phyloP scores from a whole-genome alignment of 2,888 invertebrate species.

The Stegana nigrithorax region DNA sequence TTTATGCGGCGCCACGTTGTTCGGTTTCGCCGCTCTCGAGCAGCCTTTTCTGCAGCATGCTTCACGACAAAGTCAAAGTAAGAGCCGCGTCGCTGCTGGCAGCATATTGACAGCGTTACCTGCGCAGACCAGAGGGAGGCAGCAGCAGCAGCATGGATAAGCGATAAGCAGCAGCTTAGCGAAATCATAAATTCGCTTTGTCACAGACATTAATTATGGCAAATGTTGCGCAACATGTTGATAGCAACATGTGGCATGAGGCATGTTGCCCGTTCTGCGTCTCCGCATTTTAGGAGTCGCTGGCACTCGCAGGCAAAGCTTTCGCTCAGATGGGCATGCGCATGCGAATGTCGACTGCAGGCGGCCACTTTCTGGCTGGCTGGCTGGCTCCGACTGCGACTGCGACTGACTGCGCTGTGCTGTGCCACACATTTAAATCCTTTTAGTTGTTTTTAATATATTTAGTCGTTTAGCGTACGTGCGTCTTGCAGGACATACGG shows the following conservation, averaged over 20 bases:
- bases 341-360: conserved; percentile 9
- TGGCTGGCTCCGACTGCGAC: background rate
- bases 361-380: background rate
- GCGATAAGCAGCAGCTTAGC: background rate
- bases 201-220: no score
- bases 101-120: conserved; percentile 10
- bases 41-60: background rate
- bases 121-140: background rate
- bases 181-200: background rate
- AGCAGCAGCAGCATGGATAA: background rate
- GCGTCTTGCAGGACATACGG: conserved; percentile 28
- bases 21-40: background rate
- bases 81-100: background rate
- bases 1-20: conserved; percentile 21
- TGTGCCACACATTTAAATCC: conserved; percentile 27
- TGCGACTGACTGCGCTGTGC: background rate
- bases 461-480: conserved; percentile 32
- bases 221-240: no score
- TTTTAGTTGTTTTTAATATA: conserved; percentile 26
- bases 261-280: background rate
- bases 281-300: background rate
- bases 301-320: background rate
- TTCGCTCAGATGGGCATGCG: background rate
- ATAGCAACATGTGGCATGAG: background rate
- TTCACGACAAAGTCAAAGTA: background rate